Evolutionary conservation across 2,797 vertebrate species (phyloP), one percentile per base, ranked within the genome.

Genomic region (Amblyopsis hoosieri): DNA sequence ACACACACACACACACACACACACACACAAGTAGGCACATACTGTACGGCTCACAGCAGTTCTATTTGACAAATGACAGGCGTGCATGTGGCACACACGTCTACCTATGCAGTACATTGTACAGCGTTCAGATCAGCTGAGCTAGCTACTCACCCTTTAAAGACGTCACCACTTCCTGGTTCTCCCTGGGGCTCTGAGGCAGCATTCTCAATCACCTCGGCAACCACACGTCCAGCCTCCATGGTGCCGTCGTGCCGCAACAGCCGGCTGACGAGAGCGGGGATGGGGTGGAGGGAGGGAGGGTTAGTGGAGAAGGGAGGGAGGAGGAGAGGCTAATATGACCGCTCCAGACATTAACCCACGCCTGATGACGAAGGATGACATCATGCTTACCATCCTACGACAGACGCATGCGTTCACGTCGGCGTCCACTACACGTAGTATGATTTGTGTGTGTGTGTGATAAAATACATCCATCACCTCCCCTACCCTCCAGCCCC

Each of bases 191-290:
- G 81, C 84, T 85, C 87, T 83, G 85, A 88, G 84, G 84, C 87
- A 76, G 86, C 85, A 82, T 87, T 88, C 79, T 90, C 87, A 65
- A 90, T 89, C 86, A 87, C 91, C 88, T 90, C 89, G 82, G 91
- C 90, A 91, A 90, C 85, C 87, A 90, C 81, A 50, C 90, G 90
- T 84, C 86, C 88, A 84, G 90, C 85, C 85, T 94, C 92, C 93
- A 94, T 94, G 87, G 90, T 90, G 83, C 84, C 80, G 89, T 82
- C 78, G 85, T 87, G 85, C 90, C 85, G 88, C 90, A 90, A 89
- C 89, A 87, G 89, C 85, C 83, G 73, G 66, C 90, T 87, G 85
- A 87, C 80, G 68, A 52, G 55, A 42, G 37, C 47, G 67, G 64
- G 64, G 74, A 58, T 64, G 66, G 70, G 66, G 74, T 58, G 52